Base-by-base conservation (phyloP, 2,797 vertebrate species). In the Esox masquinongy region DNA sequence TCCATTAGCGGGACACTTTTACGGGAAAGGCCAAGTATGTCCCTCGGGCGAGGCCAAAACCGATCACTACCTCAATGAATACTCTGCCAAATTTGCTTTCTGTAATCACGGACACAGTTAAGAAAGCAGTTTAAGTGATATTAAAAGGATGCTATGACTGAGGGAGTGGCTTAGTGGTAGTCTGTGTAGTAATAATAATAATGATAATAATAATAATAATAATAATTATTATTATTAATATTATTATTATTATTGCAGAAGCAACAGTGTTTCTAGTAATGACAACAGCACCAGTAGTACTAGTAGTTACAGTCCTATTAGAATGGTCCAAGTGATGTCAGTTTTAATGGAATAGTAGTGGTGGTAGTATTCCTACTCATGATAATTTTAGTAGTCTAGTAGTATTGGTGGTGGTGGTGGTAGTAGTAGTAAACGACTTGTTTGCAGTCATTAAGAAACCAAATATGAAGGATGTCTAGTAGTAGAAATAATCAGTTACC, bases 1-100 rank as follows among this genome's bases (percentile, higher is more conserved):
- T 96, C 95, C 96, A 94, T 97, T 97, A 96, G 95, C 94, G 94
- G 93, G 92, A 92, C 90, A 92, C 83, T 89, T 95, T 96, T 94
- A 95, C 93, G 89, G 93, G 92, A 92, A 91, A 92, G 94, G 95
- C 94, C 94, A 95, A 93, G 95, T 93, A 89, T 92, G 92, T 95
- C 95, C 93, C 94, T 76, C 82, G 94, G 93, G 95, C 93, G 80
- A 81, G 83, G 80, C 86, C 82, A 81, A 80, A 85, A 84, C 82
- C 85, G 83, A 83, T 81, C 76, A 63, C 76, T 85, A 81, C 86
- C 76, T 56, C 64, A 84, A 82, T 34, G 17, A 16, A 66, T 34
- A 36, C 64, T 84, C 83, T 83, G 79, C 89, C 85, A 85, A 82
- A 89, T 80, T 82, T 83, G 83, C 78, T 79, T 31, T 59, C 72